These are phyloP conservation scores for Chelidonichthys spinosus DNA, from an alignment of 2,797 vertebrate species.

Conservation along the genomic window DNA sequence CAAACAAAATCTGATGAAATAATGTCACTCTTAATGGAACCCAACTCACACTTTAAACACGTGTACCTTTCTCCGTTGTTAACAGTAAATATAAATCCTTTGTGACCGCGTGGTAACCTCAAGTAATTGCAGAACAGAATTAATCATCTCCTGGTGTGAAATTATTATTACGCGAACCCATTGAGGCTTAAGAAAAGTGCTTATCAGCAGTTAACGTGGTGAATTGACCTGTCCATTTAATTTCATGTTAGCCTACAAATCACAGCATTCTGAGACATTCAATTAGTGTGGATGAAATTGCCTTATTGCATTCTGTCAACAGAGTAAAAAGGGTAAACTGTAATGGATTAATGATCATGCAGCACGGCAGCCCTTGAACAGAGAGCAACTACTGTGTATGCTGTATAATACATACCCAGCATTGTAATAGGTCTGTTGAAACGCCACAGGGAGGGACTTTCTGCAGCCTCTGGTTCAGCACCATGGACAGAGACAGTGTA, in stretches of 20 bases:
- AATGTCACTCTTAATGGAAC: neutral
- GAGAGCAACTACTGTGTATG: conserved; percentile 7
- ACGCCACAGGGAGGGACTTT: neutral
- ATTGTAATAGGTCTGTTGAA: neutral
- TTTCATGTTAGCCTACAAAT: conserved; percentile 28
- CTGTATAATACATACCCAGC: too few species aligned
- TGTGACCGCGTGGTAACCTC: neutral
- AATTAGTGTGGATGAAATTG: conserved; percentile 20
- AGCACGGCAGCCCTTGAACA: conserved; percentile 26
- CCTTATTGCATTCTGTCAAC: conserved; percentile 14
- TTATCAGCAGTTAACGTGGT: conserved; percentile 2
- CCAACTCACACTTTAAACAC: neutral
- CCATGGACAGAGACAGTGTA: conserved; percentile 17
- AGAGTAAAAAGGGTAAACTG: neutral
- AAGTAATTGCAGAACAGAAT: conserved; percentile 10
- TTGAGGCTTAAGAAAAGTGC: conserved; percentile 16
- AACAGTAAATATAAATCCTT: conserved; percentile 1
- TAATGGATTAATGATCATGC: conserved; percentile 38
- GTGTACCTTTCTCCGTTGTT: neutral
- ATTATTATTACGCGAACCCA: conserved; percentile 25
- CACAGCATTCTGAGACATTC: conserved; percentile 19
- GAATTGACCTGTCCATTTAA: conserved; percentile 29
- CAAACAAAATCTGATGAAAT: neutral
- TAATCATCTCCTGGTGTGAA: conserved; percentile 25
- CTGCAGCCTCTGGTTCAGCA: conserved; percentile 30